Percentiles rank a stretch among this genome's conserved stretches.
phyloP scores from a whole-genome alignment of 2,888 invertebrate genomes.

The Melanotus villosus region DNA sequence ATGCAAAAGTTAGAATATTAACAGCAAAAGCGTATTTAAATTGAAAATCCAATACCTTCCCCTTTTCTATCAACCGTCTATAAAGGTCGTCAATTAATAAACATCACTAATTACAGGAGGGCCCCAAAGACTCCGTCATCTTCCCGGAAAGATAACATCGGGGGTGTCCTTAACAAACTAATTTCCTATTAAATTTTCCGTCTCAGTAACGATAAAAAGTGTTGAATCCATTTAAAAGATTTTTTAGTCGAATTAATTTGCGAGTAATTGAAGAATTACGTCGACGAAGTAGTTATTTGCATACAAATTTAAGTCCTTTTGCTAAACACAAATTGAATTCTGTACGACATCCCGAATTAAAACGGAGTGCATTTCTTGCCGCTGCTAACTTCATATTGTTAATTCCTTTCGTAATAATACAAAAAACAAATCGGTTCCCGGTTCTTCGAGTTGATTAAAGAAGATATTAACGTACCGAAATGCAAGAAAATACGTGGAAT shows the following conservation, averaged over 20 bases:
- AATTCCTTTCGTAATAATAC: no score
- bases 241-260: slow-evolving; percentile 18
- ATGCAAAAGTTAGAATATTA: no score
- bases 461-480: neutral
- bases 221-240: slow-evolving; percentile 17
- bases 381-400: neutral
- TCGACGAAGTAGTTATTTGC: slow-evolving; percentile 23
- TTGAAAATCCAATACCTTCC: no score
- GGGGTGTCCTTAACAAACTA: slow-evolving; percentile 4
- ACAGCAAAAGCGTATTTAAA: no score
- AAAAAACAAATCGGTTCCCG: no score
- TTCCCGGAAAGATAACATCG: no score
- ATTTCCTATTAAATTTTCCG: slow-evolving; percentile 15
- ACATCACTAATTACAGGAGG: neutral
- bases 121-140: no score
- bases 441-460: no score
- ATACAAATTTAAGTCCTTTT: slow-evolving; percentile 22
- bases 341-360: neutral
- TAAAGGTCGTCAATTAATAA: slow-evolving; percentile 2
- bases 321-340: slow-evolving; percentile 22
- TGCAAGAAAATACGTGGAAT: neutral
- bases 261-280: slow-evolving; percentile 23
- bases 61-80: no score
- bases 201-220: slow-evolving; percentile 1
- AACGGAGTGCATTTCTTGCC: slow-evolving; percentile 1